These are phyloP conservation scores for Embiotoca jacksoni DNA, from an alignment of 2,113 vertebrate species.

Conservation along the genomic window DNA sequence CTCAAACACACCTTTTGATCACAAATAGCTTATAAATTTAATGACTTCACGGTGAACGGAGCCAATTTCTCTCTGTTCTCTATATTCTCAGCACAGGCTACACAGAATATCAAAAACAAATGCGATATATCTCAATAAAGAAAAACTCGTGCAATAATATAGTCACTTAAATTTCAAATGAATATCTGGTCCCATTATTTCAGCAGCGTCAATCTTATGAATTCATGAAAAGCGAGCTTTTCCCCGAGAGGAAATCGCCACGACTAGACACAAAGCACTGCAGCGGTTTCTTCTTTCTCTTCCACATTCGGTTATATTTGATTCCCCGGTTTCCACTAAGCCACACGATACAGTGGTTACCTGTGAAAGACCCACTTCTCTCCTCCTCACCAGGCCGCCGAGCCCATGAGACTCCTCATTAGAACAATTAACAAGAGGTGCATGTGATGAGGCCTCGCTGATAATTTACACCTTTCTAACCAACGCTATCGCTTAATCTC, in stretches of 20 bases:
- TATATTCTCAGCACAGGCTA: constrained; percentile 60
- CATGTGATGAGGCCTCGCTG: constrained; percentile 88
- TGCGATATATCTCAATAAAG: too few species aligned
- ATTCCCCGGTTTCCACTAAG: constrained; percentile 4
- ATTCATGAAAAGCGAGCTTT: constrained; percentile 30
- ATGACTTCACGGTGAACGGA: constrained; percentile 73
- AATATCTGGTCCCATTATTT: constrained; percentile 48
- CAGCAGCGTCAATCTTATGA: constrained; percentile 29
- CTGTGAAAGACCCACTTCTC: constrained; percentile 64
- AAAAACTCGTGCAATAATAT: constrained; percentile 44
- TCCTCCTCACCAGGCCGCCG: constrained; percentile 82
- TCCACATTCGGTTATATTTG: background rate
- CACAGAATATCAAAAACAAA: constrained; percentile 36
- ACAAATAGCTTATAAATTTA: constrained; percentile 73
- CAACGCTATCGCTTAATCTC: constrained; percentile 93
- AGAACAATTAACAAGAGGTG: constrained; percentile 92
- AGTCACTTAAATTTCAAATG: constrained; percentile 20
- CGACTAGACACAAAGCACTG: background rate
- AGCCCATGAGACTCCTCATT: constrained; percentile 91
- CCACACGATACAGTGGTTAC: constrained; percentile 10
- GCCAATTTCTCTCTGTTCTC: constrained; percentile 68
- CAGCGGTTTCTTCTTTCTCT: background rate
- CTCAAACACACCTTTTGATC: constrained; percentile 77
- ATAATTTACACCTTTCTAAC: constrained; percentile 96
- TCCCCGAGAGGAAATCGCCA: constrained; percentile 18